Percentiles rank a stretch among this genome's conserved stretches.
These are phyloP conservation scores for Eristalis tenax DNA, from an alignment of 2,888 invertebrate genomes.

Conservation along the genomic window DNA sequence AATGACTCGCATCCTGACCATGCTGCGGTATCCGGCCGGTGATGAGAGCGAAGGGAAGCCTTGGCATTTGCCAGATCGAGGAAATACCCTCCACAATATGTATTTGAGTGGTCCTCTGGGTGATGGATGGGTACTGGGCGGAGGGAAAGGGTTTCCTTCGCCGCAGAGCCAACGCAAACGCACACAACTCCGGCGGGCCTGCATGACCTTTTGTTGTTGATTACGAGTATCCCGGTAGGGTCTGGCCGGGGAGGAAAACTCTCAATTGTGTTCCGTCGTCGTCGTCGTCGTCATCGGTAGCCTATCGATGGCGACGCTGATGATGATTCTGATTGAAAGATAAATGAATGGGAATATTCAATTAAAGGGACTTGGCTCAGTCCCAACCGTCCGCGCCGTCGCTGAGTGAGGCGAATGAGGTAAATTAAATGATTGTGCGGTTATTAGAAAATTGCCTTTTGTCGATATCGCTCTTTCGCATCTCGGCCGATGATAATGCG, in stretches of 20 bases:
- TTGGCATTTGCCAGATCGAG: not conserved
- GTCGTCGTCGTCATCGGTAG: not conserved
- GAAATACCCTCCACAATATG: not conserved
- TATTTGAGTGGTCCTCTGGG: conserved; percentile 9
- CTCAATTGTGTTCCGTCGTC: conserved; percentile 33
- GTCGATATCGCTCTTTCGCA: conserved; percentile 14
- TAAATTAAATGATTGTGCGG: conserved; percentile 57
- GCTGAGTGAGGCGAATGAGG: not conserved
- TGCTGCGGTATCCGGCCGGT: not conserved
- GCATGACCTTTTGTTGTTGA: conserved; percentile 34
- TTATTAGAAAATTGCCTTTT: conserved; percentile 52
- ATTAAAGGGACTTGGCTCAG: conserved; percentile 28
- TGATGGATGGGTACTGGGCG: not conserved
- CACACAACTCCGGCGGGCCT: not conserved
- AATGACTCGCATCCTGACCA: not conserved
- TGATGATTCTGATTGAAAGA: conserved; percentile 62
- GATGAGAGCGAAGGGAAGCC: not conserved
- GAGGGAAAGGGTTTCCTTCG: not conserved
- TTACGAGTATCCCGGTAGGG: conserved; percentile 13
- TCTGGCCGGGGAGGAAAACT: not conserved
- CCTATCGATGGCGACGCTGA: conserved; percentile 23
- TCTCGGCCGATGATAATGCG: not conserved
- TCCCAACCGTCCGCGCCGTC: not conserved
- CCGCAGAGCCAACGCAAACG: conserved; percentile 1
- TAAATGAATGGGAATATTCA: conserved; percentile 59